Evolutionary conservation across 2,113 vertebrate genomes (phyloP), one percentile per base, ranked within the genome.

Genomic region (Elephantulus edwardii): DNA sequence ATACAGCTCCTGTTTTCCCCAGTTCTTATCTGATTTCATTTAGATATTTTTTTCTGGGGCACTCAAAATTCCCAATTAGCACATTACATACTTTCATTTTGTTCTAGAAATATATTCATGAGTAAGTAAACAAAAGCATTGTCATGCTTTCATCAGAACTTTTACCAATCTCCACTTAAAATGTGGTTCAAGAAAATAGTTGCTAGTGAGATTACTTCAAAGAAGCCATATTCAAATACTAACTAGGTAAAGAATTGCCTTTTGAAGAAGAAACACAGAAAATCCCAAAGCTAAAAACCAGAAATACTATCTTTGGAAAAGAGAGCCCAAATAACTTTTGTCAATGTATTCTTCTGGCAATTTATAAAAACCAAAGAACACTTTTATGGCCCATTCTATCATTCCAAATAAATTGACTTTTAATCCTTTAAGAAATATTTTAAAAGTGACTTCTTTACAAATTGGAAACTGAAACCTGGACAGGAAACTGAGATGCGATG

Each of bases 171-270:
- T 88, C 91, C 97, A 92, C 95, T 96, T 84, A 80, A 90, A 93
- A 94, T 38, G 56, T 82, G 90, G 46, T 96, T 89, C 95, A 87
- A 94, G 85, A 93, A 97, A 95, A 97, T 95, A 92, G 91, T 96
- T 97, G 96, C 84, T 97, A 98, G 97, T 95, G 46, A 97, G 96
- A 97, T 97, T 95, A 96, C 10, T 0, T 4, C 89, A 96, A 91
- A 90, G 8, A 76, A 87, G 84, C 77, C 83, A 75, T 94, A 93
- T 86, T 42, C 72, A 95, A 93, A 97, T 42, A 93, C 83, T 58
- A 24, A 78, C 40, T 82, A 77, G 40, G 74, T 75, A 95, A 95
- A 96, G 92, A 88, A 79, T 94, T 95, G 86, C 81, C 72, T 95
- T 90, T 92, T 60, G 14, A 24, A 80, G 4, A 64, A 93, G 44